Evolutionary conservation across 2,113 vertebrate genomes (phyloP).

Genomic region (Carassius gibelio): DNA sequence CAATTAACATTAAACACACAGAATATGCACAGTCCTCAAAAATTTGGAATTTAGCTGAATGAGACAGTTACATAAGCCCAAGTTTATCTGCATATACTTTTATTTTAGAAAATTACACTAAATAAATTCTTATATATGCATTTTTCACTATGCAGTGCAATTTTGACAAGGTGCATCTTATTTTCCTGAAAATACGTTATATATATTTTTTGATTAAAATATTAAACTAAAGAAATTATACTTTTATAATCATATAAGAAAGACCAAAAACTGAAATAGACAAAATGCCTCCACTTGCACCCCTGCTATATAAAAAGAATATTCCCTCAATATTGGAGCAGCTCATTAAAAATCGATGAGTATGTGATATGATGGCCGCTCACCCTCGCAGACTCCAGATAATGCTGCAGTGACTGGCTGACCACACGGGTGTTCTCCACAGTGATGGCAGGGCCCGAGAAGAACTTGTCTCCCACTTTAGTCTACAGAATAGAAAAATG

Average conservation of each 20-base stretch:
- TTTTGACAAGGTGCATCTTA: too few species aligned
- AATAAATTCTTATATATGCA: too few species aligned
- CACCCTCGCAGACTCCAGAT: conserved; percentile 93
- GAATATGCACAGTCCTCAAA: too few species aligned
- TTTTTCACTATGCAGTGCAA: too few species aligned
- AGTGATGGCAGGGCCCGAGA: conserved; percentile 96
- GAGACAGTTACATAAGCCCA: too few species aligned
- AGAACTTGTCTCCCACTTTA: conserved; percentile 97
- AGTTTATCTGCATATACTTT: too few species aligned
- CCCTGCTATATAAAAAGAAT: conserved; percentile 5
- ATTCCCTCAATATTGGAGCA: not conserved
- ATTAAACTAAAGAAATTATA: not conserved
- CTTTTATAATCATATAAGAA: conserved; percentile 8
- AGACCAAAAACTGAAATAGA: conserved; percentile 37
- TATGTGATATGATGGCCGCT: conserved; percentile 53
- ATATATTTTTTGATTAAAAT: too few species aligned
- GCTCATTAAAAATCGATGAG: conserved; percentile 7
- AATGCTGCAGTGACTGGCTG: conserved; percentile 96
- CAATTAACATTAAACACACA: too few species aligned
- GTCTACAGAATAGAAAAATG: conserved; percentile 70
- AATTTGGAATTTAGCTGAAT: too few species aligned
- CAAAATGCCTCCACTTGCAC: not conserved
- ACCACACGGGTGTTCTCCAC: conserved; percentile 96
- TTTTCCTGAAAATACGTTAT: too few species aligned
- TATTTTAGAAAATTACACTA: too few species aligned